phyloP scores from a whole-genome alignment of 2,797 vertebrate species.

The Chiloscyllium punctatum region DNA sequence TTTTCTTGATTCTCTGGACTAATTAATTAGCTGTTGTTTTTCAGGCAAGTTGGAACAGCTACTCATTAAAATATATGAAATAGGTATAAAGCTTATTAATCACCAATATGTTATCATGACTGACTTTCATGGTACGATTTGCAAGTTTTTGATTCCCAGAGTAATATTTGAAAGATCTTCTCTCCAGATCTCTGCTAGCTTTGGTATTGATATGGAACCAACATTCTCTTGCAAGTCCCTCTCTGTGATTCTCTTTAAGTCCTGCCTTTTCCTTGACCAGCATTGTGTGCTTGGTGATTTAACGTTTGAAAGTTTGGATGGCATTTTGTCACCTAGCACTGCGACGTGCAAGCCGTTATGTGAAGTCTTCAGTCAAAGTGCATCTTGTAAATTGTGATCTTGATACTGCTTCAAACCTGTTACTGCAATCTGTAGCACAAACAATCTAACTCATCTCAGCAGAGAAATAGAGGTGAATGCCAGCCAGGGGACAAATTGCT shows the following conservation, averaged over 20 bases:
- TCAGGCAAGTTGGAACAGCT: not conserved
- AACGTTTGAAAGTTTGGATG: not conserved
- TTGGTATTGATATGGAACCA: not conserved
- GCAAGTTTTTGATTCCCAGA: not conserved
- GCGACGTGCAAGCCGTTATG: not conserved
- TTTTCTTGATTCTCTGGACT: not conserved
- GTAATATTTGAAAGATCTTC: not conserved
- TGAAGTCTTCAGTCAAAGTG: not conserved
- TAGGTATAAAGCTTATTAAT: slow-evolving; percentile 10
- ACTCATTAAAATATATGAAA: not conserved
- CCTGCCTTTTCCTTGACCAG: not conserved
- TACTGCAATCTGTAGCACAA: not conserved
- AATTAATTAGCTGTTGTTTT: slow-evolving; percentile 30
- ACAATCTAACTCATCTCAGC: not conserved
- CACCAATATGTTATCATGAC: not conserved
- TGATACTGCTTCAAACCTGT: not conserved
- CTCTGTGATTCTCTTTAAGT: not conserved
- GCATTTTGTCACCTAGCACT: not conserved
- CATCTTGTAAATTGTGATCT: not conserved
- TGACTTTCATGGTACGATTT: not conserved
- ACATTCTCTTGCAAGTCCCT: not conserved
- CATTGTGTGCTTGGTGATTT: not conserved
- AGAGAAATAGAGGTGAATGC: no score
- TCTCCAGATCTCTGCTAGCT: not conserved
- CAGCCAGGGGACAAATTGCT: not conserved